Evolutionary conservation across 2,113 vertebrate genomes (phyloP), one percentile per base, ranked within the genome.

Genomic region (Pan paniscus): DNA sequence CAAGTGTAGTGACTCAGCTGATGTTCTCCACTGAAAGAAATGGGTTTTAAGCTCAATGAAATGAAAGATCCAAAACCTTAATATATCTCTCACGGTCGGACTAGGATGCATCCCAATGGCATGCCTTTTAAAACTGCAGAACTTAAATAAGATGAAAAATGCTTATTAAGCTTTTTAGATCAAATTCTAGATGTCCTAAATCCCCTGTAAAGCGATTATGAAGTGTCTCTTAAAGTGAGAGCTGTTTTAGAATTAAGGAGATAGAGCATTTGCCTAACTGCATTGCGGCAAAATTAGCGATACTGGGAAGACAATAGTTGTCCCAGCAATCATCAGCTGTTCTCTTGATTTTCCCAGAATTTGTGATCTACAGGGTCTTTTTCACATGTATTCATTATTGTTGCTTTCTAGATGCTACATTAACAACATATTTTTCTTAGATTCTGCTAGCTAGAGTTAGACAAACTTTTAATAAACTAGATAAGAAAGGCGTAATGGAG

Each of bases 391-490:
- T 13, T 55, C 16, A 82, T n/a, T 92, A 40, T 84, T 16, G 0
- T 48, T 93, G 27, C 22, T 93, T 79, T 50, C 20, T 82, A n/a
- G 85, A 43, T 93, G 12, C 27, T 43, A 8, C 46, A 50, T 64
- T 85, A 75, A 70, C 38, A 79, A 38, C 1, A 0, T 46, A 32
- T 35, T 70, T 90, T 67, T 91, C 93, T 93, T 88, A 50, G 9
- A 64, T 81, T 43, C 12, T 67, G 38, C 43, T 67, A 72, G 8
- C 27, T 61, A 72, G 70, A 83, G 57, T 79, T 57, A 38, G 46
- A 10, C 25, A 50, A 96, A 70, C 25, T 30, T 93, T 94, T 93
- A 83, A 59, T 80, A 79, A 93, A 27, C 5, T 86, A 86, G 32
- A 32, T 78, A 75, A 90, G 88, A 80, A 87, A 72, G 16, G 3